Base-by-base conservation (phyloP, 2,797 vertebrate genomes). In the Rhynchotus rufescens region DNA sequence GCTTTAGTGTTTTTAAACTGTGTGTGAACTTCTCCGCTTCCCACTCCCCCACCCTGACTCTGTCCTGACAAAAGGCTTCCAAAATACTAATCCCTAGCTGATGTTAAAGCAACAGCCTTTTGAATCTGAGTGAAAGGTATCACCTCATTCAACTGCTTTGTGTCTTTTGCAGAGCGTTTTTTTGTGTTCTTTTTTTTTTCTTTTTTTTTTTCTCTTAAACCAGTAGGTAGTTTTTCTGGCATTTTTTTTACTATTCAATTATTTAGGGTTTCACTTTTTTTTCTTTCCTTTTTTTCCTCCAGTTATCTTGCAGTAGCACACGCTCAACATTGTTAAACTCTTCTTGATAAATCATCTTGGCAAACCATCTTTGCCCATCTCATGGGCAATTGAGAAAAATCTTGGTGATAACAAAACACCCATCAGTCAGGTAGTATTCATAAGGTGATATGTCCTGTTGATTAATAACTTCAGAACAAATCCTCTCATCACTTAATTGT, bases 31-130 rank as follows among this genome's bases (percentile, higher is more conserved):
- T 96, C 89, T 40, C 12, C 14, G 40, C 40, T 87, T 72, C 76
- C 28, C 40, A 40, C 10, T 79, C 80, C 80, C 47, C 21, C 42
- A 44, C 59, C 76, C 30, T 40, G 40, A 40, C 40, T 30, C 75
- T 75, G 81, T 95, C 82, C 93, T 80, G 83, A 91, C 42, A 44
- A 66, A 71, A 77, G 66, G 38, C 11, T 49, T 96, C 93, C 85
- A 93, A 96, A 90, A 86, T 47, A 32, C 34, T 73, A 17, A 73
- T 80, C 83, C 79, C 36, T 92, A 76, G 66, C 74, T 84, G 84
- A 72, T 81, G 60, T 12, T 82, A 36, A 95, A 83, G 80, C 89
- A 96, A 92, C n/a, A 92, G 73, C 26, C 47, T 80, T 76, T 80
- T 66, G 76, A 86, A 91, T 95, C 44, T 17, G 19, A 89, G 74